Evolutionary conservation across 2,888 invertebrate species (phyloP).

Genomic region (Oscheius sp.): DNA sequence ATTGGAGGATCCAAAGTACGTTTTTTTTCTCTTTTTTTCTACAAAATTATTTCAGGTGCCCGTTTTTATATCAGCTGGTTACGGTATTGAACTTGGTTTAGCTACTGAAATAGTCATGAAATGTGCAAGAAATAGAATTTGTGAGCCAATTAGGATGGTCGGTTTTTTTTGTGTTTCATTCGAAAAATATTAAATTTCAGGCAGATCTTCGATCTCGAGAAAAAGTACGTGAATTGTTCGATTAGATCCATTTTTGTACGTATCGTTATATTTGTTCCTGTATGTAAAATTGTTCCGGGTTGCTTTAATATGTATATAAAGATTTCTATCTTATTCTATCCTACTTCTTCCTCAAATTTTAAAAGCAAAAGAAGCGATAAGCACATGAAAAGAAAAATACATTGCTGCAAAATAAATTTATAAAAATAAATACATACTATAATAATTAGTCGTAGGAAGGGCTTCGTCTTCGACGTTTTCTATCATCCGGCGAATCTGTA

Average conservation of each 20-base stretch:
- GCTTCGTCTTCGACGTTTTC: too few species aligned
- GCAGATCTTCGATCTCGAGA: constrained; percentile 39
- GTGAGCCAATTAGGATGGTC: constrained; percentile 72
- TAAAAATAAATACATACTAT: too few species aligned
- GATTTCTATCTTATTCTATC: too few species aligned
- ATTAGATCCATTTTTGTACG: constrained; percentile 1
- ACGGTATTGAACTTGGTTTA: constrained; percentile 71
- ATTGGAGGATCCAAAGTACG: constrained; percentile 28
- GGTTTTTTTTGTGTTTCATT: neutral
- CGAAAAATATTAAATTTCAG: constrained; percentile 15
- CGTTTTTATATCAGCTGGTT: constrained; percentile 74
- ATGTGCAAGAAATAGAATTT: constrained; percentile 65
- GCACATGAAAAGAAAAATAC: too few species aligned
- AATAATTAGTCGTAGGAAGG: too few species aligned
- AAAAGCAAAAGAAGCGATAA: too few species aligned
- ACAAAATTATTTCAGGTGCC: constrained; percentile 55
- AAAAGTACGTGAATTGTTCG: constrained; percentile 38
- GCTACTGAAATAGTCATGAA: constrained; percentile 68
- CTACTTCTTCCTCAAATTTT: too few species aligned
- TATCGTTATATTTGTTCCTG: too few species aligned
- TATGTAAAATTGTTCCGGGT: too few species aligned
- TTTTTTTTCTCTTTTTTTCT: neutral
- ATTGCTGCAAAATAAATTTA: too few species aligned
- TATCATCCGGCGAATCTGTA: too few species aligned
- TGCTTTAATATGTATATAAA: too few species aligned